Percentiles rank a stretch among this genome's conserved stretches.
phyloP scores from a whole-genome alignment of 2,888 invertebrate genomes.

The Sarcophaga rosellei region DNA sequence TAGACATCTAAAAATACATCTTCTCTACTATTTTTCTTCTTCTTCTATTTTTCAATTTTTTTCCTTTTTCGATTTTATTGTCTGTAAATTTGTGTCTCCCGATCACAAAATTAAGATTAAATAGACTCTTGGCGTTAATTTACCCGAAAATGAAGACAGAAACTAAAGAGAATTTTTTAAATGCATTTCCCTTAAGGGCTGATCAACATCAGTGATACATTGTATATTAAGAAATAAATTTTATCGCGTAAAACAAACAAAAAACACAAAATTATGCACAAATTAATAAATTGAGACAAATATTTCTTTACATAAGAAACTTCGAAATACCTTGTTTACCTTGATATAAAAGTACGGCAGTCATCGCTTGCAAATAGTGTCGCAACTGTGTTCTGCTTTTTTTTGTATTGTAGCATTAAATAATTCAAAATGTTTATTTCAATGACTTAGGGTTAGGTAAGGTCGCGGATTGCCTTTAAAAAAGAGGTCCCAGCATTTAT shows the following conservation, averaged over 20 bases:
- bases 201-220: not conserved
- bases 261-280: not conserved
- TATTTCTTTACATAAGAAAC: too few species aligned
- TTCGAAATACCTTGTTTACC: too few species aligned
- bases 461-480: too few species aligned
- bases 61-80: slow-evolving; percentile 33
- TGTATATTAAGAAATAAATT: not conserved
- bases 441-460: too few species aligned
- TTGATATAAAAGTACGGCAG: too few species aligned
- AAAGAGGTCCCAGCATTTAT: too few species aligned
- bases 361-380: accelerated
- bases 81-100: slow-evolving; percentile 53
- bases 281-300: not conserved
- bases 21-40: slow-evolving; percentile 26
- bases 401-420: too few species aligned
- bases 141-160: slow-evolving; percentile 32
- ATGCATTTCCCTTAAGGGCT: not conserved
- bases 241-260: not conserved
- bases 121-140: slow-evolving; percentile 49
- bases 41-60: not conserved
- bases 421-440: too few species aligned
- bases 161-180: not conserved
- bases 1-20: slow-evolving; percentile 65
- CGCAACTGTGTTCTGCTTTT: too few species aligned
- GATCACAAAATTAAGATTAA: slow-evolving; percentile 62